Evolutionary conservation across 2,113 vertebrate species (phyloP), one percentile per base, ranked within the genome.

Genomic region (Megaleporinus macrocephalus): DNA sequence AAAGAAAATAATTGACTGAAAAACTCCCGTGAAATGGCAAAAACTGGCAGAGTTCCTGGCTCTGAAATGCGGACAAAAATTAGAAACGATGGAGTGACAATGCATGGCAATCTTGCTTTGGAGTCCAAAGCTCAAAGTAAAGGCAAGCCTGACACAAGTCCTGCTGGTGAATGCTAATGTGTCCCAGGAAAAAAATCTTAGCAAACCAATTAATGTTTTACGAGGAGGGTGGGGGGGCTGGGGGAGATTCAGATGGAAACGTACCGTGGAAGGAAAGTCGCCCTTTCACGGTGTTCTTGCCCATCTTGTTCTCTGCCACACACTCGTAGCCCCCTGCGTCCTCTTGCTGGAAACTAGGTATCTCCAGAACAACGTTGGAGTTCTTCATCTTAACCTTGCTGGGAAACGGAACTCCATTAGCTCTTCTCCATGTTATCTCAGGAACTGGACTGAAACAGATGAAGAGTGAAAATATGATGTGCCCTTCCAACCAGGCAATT

Each of bases 321-420:
- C 97, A 99, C 85, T 99, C 97, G 24, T 99, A 99, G 1, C 95
- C 93, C 12, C 97, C 97, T 0, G 96, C 91, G 2, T 99, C 97
- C 51, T 97, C 97, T 89, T 97, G 97, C 53, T 99, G 97, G 89
- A 99, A 97, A 91, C 94, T 95, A 4, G 97, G 95, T 27, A 99
- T 96, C 93, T 99, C 97, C 82, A 99, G 94, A 84, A 98, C 92
- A 0, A 93, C 97, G 4, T 92, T 96, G 7, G 95, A 96, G 88
- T 97, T 97, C 86, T 93, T 96, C 92, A 96, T 88, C 74, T 94
- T 96, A 74, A 96, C 93, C 92, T 98, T 99, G 86, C 93, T 95
- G 36, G 97, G 94, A 85, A 99, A 96, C 0, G 96, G 95, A 76
- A 95, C 89, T 26, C 96, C 96, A 44, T 98, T 97, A 10, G 94